Evolutionary conservation across 1,140 invertebrate species (phyloP).

Genomic region (Neodiprion virginianus): DNA sequence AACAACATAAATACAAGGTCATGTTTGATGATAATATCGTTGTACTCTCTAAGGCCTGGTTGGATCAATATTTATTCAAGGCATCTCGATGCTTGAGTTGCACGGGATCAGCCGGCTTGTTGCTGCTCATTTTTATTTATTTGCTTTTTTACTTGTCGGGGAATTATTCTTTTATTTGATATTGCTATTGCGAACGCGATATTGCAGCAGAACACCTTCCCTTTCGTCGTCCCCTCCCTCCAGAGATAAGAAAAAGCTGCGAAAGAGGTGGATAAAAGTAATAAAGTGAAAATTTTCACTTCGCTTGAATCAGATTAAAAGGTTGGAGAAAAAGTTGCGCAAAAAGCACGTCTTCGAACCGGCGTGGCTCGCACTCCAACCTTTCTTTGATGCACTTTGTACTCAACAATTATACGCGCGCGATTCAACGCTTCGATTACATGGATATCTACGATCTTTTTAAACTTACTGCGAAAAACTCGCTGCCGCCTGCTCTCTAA

Average conservation of each 20-base stretch:
- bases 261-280: too few species aligned
- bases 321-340: neutral
- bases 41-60: neutral
- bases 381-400: too few species aligned
- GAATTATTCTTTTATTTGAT: neutral
- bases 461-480: too few species aligned
- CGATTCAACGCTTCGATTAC: too few species aligned
- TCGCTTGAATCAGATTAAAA: neutral
- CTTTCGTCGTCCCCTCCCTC: neutral
- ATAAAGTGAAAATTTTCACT: neutral
- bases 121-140: too few species aligned
- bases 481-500: too few species aligned
- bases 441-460: too few species aligned
- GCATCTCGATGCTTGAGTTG: neutral
- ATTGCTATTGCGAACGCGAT: neutral
- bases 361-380: too few species aligned
- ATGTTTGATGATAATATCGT: neutral
- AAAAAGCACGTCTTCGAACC: neutral
- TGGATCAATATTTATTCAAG: constrained; percentile 2
- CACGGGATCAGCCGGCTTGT: too few species aligned
- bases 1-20: neutral
- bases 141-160: too few species aligned
- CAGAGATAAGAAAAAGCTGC: neutral
- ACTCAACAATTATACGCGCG: too few species aligned
- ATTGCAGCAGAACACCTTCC: neutral